A percentile compares a stretch with the other conserved stretches of the same genome.
These are phyloP conservation scores for Tenthredo amoena DNA, from an alignment of 2,888 invertebrate genomes.

Conservation along the genomic window DNA sequence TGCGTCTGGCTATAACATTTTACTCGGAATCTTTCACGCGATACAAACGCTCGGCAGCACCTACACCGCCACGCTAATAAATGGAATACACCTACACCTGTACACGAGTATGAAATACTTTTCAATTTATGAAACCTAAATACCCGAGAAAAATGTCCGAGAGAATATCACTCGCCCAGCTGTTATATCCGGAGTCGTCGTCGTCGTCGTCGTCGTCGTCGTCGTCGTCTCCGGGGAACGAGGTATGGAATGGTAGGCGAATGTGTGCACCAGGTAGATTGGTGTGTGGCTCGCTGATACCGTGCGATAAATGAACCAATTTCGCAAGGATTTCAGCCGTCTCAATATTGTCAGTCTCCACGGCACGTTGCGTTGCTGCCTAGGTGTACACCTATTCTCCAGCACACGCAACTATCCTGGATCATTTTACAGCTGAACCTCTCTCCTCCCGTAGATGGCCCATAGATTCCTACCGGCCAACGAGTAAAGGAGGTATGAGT, in stretches of 20 bases:
- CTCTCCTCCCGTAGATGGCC: slow-evolving; percentile 33
- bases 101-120: not conserved
- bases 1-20: not conserved
- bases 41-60: not conserved
- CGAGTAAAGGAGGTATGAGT: not conserved
- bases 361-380: slow-evolving; percentile 59
- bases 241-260: not conserved
- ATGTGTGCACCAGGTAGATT: slow-evolving; percentile 32
- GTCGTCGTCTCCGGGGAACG: not conserved
- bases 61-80: not conserved
- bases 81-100: too few species aligned
- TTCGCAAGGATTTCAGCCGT: slow-evolving; percentile 67
- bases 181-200: not conserved
- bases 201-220: too few species aligned
- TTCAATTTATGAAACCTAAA: not conserved
- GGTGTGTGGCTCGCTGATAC: slow-evolving; percentile 60
- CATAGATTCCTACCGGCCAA: not conserved
- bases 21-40: not conserved
- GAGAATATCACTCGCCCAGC: not conserved
- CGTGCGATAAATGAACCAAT: slow-evolving; percentile 69
- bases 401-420: slow-evolving; percentile 58
- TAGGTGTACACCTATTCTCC: slow-evolving; percentile 23
- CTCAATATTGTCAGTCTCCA: slow-evolving; percentile 63
- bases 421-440: slow-evolving; percentile 62
- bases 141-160: not conserved